Base-by-base conservation (phyloP, 2,888 invertebrate genomes). In the Lasiommata megera region DNA sequence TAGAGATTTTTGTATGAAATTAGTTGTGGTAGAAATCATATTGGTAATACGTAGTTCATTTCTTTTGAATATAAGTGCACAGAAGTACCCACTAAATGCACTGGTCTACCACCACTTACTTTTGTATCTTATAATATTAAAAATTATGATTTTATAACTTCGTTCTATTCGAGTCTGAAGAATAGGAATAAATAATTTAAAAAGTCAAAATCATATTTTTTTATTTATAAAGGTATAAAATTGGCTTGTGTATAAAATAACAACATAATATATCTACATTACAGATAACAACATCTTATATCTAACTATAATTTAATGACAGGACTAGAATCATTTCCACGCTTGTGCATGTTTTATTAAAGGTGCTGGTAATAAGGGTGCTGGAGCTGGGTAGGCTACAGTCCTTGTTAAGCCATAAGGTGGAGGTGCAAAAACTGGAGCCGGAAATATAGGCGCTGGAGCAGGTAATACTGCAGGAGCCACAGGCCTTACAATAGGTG, bases 261-360 rank as follows among this genome's bases (percentile, higher is more conserved):
- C 61, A 71, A 66, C 58, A 67, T 63, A 59, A 54, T 56, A 61
- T 53, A 40, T 63, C 60, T 64, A 67, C 51, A 58, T 29, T 52
- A 53, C 57, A 59, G 55, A 51, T 54, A 64, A 61, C 28, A 55
- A 60, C 60, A 60, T 58, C 16, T 38, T 60, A 63, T 54, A 54
- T 57, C 59, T 61, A 60, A 52, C 48, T 60, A 58, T 46, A 60
- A 50, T 14, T 17, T 52, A 56, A 56, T 58, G 63, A 59, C 62
- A 58, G 67, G 69, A 76, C 75, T 79, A 75, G 65, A 70, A 63
- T 84, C 69, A 88, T 77, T 89, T 86, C 88, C 88, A 89, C 61
- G 86, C 86, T 52, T 52, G 37, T 54, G 64, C 68, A 65, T 88
- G 79, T 71, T 77, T 85, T 6, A 76, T 48, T 43, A 76, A 29